phyloP scores from a whole-genome alignment of 2,888 invertebrate species.

The Sphinx pinastri region DNA sequence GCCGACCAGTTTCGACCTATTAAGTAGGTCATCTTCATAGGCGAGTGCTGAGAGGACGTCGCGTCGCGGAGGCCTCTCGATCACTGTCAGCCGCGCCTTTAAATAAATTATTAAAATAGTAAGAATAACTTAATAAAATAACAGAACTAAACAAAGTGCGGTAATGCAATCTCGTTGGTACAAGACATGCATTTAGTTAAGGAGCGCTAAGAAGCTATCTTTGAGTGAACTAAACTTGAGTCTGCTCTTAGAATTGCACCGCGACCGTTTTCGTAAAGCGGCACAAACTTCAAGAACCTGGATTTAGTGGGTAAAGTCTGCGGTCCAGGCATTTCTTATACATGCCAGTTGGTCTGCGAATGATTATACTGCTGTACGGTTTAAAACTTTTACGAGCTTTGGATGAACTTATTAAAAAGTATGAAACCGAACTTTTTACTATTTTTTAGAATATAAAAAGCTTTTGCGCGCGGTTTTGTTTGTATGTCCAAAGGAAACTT shows the following conservation, averaged over 20 bases:
- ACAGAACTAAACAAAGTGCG: background rate
- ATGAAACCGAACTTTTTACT: too few relatives aligned
- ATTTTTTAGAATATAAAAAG: too few relatives aligned
- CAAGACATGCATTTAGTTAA: background rate
- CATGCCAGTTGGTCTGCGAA: background rate
- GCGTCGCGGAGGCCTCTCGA: too few relatives aligned
- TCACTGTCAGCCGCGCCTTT: too few relatives aligned
- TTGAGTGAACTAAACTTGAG: slow-evolving; percentile 9
- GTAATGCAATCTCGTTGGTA: background rate
- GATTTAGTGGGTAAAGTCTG: slow-evolving; percentile 11
- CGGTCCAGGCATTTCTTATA: background rate
- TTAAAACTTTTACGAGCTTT: background rate
- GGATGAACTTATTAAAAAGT: too few relatives aligned
- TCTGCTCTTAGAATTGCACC: background rate
- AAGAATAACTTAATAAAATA: too few relatives aligned
- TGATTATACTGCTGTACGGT: background rate
- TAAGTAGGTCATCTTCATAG: too few relatives aligned
- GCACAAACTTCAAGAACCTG: slow-evolving; percentile 14
- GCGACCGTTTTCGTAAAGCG: slow-evolving; percentile 12
- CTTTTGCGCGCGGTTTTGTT: too few relatives aligned
- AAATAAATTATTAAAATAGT: too few relatives aligned
- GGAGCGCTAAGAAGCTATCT: background rate
- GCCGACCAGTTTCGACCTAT: too few relatives aligned
- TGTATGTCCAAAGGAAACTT: too few relatives aligned
- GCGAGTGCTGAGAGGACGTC: too few relatives aligned